Percentiles rank a stretch among this genome's conserved stretches.
These are phyloP conservation scores for Coremacera marginata DNA, from an alignment of 2,888 invertebrate species.

Conservation along the genomic window DNA sequence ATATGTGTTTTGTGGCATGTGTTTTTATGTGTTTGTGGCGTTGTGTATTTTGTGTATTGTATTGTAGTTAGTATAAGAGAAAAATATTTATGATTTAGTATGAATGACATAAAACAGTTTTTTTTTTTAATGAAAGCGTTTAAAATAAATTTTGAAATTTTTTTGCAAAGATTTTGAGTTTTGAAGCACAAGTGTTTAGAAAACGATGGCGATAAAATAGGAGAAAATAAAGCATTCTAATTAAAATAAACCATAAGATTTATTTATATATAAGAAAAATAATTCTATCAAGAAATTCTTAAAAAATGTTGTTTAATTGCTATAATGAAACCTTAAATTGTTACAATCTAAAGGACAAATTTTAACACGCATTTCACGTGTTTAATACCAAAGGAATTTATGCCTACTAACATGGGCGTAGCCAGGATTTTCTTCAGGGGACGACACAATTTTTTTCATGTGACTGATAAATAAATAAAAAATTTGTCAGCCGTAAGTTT, in stretches of 20 bases:
- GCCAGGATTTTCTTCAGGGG: no score
- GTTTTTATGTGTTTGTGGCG: slow-evolving; percentile 48
- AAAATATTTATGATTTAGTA: slow-evolving; percentile 53
- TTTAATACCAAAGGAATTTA: no score
- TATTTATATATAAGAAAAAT: not conserved
- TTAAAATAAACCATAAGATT: slow-evolving; percentile 41
- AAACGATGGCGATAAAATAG: slow-evolving; percentile 45
- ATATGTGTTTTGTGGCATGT: slow-evolving; percentile 39
- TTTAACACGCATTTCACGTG: no score
- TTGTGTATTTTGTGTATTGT: slow-evolving; percentile 50
- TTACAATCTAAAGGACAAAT: no score
- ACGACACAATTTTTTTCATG: no score
- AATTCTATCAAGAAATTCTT: not conserved
- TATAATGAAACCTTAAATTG: no score
- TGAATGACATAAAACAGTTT: slow-evolving; percentile 50
- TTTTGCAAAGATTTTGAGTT: slow-evolving; percentile 15
- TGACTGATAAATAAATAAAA: no score
- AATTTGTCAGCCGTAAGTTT: no score
- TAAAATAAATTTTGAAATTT: slow-evolving; percentile 50
- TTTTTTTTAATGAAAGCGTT: slow-evolving; percentile 37
- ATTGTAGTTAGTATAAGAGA: slow-evolving; percentile 43
- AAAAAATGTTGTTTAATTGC: no score
- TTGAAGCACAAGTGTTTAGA: slow-evolving; percentile 23
- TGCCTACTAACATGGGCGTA: no score
- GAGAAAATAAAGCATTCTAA: slow-evolving; percentile 48